Conservation (phyloP, 2,113 vertebrate genomes). For the Nothoprocta pentlandii region DNA sequence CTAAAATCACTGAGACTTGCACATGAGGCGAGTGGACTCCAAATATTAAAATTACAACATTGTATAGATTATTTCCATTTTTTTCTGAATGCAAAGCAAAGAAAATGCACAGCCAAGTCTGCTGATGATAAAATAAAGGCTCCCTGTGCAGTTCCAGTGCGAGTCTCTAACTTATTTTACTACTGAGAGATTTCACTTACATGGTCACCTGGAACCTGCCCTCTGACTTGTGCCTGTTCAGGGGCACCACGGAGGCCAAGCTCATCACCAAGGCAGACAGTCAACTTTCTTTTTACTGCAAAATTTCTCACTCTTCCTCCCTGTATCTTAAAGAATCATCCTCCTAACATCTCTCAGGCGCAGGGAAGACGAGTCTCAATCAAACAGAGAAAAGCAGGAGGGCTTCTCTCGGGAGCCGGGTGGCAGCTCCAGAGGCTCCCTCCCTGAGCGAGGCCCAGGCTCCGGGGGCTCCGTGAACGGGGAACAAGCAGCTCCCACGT, state of each 20-base stretch:
- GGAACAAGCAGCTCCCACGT: neutral
- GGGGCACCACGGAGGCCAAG: neutral
- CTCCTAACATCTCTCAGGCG: neutral
- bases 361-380: neutral
- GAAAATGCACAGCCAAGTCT: neutral
- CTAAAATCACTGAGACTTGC: neutral
- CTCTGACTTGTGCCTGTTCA: neutral
- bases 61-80: neutral
- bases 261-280: neutral
- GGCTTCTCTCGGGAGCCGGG: too few species aligned
- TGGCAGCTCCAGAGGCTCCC: too few species aligned
- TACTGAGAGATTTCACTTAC: neutral
- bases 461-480: neutral
- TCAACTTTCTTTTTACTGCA: neutral
- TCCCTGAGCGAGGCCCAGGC: neutral
- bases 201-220: neutral
- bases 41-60: conserved; percentile 6
- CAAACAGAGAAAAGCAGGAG: neutral
- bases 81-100: neutral
- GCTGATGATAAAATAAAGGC: neutral
- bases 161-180: neutral
- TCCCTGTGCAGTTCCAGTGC: neutral
- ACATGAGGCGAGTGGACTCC: neutral
- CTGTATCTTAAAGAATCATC: neutral
- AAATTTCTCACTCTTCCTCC: neutral